phyloP scores from a whole-genome alignment of 2,797 vertebrate genomes.

The Scolopax rusticola region DNA sequence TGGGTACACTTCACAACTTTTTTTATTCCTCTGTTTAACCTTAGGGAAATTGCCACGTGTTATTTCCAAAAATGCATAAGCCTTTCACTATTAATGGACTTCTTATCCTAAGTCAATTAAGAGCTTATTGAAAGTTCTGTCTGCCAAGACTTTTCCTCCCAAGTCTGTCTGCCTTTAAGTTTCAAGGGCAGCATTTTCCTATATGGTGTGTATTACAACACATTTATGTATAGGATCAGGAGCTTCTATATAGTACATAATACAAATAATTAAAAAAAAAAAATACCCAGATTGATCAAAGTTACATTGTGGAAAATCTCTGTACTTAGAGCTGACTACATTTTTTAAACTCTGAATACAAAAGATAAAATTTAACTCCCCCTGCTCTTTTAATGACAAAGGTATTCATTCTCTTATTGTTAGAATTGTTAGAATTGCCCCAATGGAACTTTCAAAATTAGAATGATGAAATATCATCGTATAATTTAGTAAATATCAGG shows the following conservation, averaged over 20 bases:
- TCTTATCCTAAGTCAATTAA: slow-evolving; percentile 33
- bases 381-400: not conserved
- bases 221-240: not conserved
- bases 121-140: slow-evolving; percentile 26
- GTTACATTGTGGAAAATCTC: not conserved
- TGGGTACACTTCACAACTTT: not conserved
- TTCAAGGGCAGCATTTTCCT: not conserved
- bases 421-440: not conserved
- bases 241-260: not conserved
- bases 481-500: not conserved
- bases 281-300: not conserved
- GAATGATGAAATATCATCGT: not conserved
- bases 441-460: not conserved
- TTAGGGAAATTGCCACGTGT: not conserved
- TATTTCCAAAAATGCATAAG: slow-evolving; percentile 14
- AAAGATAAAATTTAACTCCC: not conserved
- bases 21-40: not conserved
- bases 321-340: not conserved
- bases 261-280: not conserved
- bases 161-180: not conserved
- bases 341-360: not conserved
- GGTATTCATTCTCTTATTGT: not conserved
- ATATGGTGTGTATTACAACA: not conserved
- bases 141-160: not conserved
- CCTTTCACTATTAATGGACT: slow-evolving; percentile 17